Evolutionary conservation across 2,797 vertebrate genomes (phyloP).

Genomic region (Mastacembelus armatus): DNA sequence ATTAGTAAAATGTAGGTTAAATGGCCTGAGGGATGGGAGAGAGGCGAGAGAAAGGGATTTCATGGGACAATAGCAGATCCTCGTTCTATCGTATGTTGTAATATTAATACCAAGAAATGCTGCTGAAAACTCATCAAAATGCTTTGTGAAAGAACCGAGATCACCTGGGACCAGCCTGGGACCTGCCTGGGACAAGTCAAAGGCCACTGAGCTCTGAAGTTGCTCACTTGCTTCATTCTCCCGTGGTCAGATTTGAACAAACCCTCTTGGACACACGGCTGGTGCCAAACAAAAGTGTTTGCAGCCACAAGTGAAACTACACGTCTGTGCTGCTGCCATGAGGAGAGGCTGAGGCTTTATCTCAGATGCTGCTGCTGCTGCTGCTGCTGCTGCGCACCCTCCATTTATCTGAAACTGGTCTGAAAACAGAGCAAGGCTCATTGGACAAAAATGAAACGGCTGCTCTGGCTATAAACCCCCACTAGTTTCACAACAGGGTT

Average conservation of each 20-base stretch:
- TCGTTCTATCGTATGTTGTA: background rate
- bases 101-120: background rate
- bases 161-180: conserved; percentile 22
- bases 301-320: conserved; percentile 72
- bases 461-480: conserved; percentile 14
- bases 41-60: background rate
- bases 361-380: conserved; percentile 41
- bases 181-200: background rate
- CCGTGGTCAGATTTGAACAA: background rate
- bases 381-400: conserved; percentile 27
- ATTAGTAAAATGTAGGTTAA: conserved; percentile 15
- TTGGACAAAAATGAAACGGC: conserved; percentile 6
- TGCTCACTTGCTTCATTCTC: background rate
- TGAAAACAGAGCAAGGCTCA: conserved; percentile 5
- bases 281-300: conserved; percentile 53
- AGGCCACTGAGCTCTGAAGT: background rate
- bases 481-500: conserved; percentile 43
- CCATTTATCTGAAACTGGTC: conserved; percentile 13
- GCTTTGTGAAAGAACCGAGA: background rate
- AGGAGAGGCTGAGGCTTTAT: conserved; percentile 46
- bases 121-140: conserved; percentile 22
- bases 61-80: background rate
- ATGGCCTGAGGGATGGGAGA: background rate
- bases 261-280: conserved; percentile 1
- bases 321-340: conserved; percentile 45